These are phyloP conservation scores for Zonotrichia albicollis DNA, from an alignment of 2,797 vertebrate species.

Conservation along the genomic window DNA sequence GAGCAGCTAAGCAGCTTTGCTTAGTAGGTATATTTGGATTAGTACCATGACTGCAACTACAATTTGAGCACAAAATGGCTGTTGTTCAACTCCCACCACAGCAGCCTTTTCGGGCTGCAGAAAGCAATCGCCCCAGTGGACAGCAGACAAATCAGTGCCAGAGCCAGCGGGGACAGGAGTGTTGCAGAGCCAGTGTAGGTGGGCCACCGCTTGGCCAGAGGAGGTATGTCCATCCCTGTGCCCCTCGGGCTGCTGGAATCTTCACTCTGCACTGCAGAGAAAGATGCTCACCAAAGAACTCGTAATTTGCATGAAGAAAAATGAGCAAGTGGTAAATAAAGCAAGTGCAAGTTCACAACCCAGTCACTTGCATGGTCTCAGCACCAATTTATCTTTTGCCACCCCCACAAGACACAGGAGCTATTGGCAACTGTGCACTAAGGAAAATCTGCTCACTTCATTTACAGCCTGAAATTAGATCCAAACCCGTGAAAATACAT, in stretches of 20 bases:
- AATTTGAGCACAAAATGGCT: constrained; percentile 15
- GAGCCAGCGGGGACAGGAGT: background rate
- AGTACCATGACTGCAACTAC: background rate
- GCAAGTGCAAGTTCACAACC: background rate
- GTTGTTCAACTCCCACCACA: background rate
- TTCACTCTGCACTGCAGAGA: background rate
- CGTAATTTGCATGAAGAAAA: background rate
- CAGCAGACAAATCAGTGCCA: background rate
- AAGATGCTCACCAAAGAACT: background rate
- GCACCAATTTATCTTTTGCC: background rate
- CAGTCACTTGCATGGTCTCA: background rate
- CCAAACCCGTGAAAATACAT: background rate
- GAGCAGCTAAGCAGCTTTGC: constrained; percentile 39
- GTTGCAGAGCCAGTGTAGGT: background rate
- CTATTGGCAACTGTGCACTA: background rate
- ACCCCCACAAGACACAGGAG: background rate
- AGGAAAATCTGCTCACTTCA: constrained; percentile 10
- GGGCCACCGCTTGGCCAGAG: constrained; percentile 10
- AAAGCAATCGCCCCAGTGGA: background rate
- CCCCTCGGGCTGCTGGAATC: background rate
- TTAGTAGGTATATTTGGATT: constrained; percentile 10
- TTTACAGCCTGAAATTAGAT: constrained; percentile 21
- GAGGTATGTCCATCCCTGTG: background rate
- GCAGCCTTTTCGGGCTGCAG: background rate
- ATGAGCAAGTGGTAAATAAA: constrained; percentile 19